Conservation (phyloP, 2,888 invertebrate genomes). For the Andricus curvator region DNA sequence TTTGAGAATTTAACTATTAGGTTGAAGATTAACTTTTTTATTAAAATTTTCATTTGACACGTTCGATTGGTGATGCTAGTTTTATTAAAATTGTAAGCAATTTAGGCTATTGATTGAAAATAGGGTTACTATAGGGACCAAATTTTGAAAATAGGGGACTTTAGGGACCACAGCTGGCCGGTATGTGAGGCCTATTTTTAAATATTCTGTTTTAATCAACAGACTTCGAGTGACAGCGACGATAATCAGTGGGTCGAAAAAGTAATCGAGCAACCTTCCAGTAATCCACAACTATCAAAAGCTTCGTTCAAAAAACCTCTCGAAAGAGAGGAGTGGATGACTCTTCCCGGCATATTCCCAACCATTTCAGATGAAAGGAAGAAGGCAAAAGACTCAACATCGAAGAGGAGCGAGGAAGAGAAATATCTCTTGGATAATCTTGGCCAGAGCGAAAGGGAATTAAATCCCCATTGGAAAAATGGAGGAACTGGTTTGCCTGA, state of each 20-base stretch:
- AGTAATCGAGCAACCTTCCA: conserved; percentile 40
- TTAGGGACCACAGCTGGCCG: no score
- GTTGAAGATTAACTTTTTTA: no score
- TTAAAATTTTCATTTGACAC: no score
- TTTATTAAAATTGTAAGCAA: no score
- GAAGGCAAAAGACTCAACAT: conserved; percentile 70
- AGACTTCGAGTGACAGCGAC: conserved; percentile 44
- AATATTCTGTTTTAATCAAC: neutral
- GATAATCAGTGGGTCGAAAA: conserved; percentile 53
- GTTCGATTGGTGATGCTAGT: no score
- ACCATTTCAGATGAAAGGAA: conserved; percentile 74
- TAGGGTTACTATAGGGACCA: no score
- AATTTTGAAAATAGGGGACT: no score
- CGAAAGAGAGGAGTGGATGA: conserved; percentile 90
- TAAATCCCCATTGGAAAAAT: conserved; percentile 96
- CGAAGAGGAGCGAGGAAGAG: conserved; percentile 80
- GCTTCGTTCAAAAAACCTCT: conserved; percentile 53
- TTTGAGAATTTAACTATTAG: no score
- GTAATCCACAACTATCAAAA: conserved; percentile 46
- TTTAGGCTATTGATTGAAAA: no score
- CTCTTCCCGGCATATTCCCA: conserved; percentile 81
- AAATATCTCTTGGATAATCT: conserved; percentile 83
- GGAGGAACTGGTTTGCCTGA: conserved; percentile 91
- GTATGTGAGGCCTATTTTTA: neutral
- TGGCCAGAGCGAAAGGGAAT: conserved; percentile 86